Conservation (phyloP, 2,797 vertebrate genomes). For the Pelochelys cantorii region DNA sequence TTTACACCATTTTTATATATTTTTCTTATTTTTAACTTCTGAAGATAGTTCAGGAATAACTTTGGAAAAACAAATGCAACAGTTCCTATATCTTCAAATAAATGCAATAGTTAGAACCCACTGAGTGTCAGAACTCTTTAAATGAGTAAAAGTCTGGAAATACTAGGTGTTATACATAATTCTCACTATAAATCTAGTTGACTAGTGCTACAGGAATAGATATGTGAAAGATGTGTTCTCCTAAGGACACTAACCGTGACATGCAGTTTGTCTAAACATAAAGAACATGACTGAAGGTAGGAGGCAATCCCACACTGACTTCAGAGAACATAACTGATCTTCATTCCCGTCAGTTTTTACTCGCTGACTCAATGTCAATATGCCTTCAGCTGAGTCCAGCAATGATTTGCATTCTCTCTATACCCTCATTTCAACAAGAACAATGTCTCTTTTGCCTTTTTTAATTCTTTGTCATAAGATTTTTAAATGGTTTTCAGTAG, state of each 20-base stretch:
- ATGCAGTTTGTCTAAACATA: background rate
- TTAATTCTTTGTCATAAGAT: background rate
- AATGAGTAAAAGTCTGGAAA: background rate
- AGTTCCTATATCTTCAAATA: background rate
- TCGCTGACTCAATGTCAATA: background rate
- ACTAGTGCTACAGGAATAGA: background rate
- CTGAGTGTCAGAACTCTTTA: background rate
- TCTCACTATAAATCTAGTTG: background rate
- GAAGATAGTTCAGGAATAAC: background rate
- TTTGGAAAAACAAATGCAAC: background rate
- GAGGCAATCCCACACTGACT: background rate
- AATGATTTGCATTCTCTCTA: fast-evolving
- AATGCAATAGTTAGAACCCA: background rate
- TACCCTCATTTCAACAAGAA: background rate
- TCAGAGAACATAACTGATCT: background rate
- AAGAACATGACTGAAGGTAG: background rate
- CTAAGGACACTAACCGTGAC: background rate
- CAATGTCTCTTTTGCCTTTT: background rate
- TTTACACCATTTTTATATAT: background rate
- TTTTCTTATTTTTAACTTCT: background rate
- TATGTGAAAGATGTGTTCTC: background rate
- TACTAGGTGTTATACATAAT: background rate
- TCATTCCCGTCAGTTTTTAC: background rate
- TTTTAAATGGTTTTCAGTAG: background rate
- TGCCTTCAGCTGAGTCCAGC: fast-evolving